phyloP scores from a whole-genome alignment of 30 jellyfish, hydroid and myxozoan genomes.

The Cassiopea xamachana region DNA sequence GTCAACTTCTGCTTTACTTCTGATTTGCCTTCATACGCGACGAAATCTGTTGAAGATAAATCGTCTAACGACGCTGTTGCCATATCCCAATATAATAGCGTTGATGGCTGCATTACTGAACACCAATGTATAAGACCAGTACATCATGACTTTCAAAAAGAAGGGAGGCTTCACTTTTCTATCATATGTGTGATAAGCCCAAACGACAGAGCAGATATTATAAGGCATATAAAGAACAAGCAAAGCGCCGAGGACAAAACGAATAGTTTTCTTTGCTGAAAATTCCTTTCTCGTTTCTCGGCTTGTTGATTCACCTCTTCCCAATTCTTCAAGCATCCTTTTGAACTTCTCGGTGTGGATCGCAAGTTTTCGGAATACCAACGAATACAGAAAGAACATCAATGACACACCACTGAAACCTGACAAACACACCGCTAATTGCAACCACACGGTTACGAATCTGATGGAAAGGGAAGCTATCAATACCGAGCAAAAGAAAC shows the following conservation, averaged over 20 bases:
- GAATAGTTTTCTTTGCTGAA: neutral
- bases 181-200: constrained; percentile 28
- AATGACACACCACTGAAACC: neutral
- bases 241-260: constrained; percentile 27
- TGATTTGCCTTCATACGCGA: neutral
- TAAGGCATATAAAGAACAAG: constrained; percentile 47
- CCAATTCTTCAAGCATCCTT: too few relatives aligned
- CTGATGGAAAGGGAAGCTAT: neutral
- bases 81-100: constrained; percentile 32
- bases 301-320: too few relatives aligned
- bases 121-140: constrained; percentile 2
- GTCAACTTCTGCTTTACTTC: too few relatives aligned
- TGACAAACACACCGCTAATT: neutral
- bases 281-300: too few relatives aligned
- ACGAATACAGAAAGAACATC: constrained; percentile 20
- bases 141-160: neutral
- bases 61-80: constrained; percentile 37
- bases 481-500: constrained; percentile 21
- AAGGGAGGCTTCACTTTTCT: neutral
- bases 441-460: constrained; percentile 22
- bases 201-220: constrained; percentile 7
- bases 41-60: neutral
- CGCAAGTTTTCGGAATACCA: neutral
- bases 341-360: too few relatives aligned
- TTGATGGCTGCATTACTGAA: constrained; percentile 52